Base-by-base conservation (phyloP, 2,888 invertebrate species). In the Phyllotreta cruciferae region DNA sequence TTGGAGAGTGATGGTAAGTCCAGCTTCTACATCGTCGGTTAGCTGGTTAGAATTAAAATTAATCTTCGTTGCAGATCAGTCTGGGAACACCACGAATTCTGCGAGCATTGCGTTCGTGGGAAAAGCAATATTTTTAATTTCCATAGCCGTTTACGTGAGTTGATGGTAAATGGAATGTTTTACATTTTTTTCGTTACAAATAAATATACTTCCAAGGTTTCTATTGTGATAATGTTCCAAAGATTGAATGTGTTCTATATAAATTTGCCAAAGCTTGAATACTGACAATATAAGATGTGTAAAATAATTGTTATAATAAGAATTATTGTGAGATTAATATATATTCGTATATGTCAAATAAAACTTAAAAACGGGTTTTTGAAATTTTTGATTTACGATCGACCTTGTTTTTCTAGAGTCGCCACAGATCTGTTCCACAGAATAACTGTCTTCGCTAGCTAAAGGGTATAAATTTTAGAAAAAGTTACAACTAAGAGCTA, bases 1-100 rank as follows among this genome's bases (percentile, higher is more conserved):
- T 62, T 62, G n/a, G 62, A 60, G 11, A 57, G 65, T 8, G 65
- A 64, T 7, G 57, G 67, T 67, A 56, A 52, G 62, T 64, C 54
- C 13, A 7, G n/a, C 11, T 13, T 14, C 10, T 8, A 11, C 14
- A 10, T 24, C 24, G 4, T 24, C 24, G n/a, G n/a, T n/a, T n/a
- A n/a, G n/a, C 24, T 24, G 24, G 24, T 24, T 24, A 24, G 24
- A 24, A 24, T 24, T 24, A 6, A 47, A 6, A 4, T 49, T 49
- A 7, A 6, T 47, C 50, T 24, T 34, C 37, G n/a, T 60, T 60
- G 13, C 13, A 60, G 60, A 60, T 36, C 24, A 14, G 44, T 9
- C 60, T 37, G 44, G 9, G 37, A 35, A 35, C 36, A n/a, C n/a
- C 9, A 58, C 13, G n/a, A 60, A 52, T 44, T 60, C 60, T 11